These are phyloP conservation scores for Nyctibius grandis DNA, from an alignment of 2,797 vertebrate species.

Conservation along the genomic window DNA sequence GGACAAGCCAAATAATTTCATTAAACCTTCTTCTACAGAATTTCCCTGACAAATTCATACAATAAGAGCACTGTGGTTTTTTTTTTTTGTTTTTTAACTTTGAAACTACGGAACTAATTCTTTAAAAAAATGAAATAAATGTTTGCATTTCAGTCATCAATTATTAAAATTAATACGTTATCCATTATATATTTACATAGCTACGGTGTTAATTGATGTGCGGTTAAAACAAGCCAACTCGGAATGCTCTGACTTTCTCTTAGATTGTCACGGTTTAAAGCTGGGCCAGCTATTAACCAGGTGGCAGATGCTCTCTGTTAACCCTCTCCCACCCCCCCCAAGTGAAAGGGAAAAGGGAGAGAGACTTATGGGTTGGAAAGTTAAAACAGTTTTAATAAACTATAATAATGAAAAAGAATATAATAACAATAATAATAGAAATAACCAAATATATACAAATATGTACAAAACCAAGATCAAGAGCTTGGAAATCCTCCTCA, in stretches of 20 bases:
- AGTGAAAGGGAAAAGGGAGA: no score
- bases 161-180: background rate
- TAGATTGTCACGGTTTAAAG: no score
- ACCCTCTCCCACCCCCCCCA: no score
- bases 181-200: background rate
- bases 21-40: background rate
- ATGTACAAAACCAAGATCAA: no score
- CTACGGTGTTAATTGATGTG: background rate
- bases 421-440: no score
- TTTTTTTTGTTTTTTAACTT: background rate
- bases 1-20: background rate
- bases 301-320: no score
- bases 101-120: background rate
- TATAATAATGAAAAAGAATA: no score
- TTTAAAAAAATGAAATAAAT: background rate
- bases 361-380: no score
- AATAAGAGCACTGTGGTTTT: rapidly evolving
- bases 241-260: background rate
- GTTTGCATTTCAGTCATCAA: background rate
- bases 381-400: no score
- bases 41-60: background rate
- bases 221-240: background rate
- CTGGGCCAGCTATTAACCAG: no score
- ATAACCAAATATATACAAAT: no score
- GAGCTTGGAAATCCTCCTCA: no score